These are phyloP conservation scores for Prunella strophiata DNA, from an alignment of 2,797 vertebrate genomes.

Conservation along the genomic window DNA sequence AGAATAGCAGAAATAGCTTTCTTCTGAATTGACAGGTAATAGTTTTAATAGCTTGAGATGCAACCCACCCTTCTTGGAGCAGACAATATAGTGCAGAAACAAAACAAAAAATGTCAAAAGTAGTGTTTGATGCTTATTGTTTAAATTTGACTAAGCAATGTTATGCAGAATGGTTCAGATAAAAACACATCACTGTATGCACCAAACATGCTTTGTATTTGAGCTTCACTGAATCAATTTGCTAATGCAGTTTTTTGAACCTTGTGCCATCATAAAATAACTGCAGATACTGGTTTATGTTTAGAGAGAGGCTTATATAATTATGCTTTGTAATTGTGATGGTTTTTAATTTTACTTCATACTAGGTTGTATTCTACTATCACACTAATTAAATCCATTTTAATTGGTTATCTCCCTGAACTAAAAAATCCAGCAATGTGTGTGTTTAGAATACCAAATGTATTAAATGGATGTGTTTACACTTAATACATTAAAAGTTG, in stretches of 20 bases:
- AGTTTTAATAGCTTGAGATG: not conserved
- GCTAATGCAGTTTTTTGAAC: not conserved
- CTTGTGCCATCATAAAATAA: not conserved
- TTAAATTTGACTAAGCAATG: not conserved
- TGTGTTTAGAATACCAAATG: constrained; percentile 44
- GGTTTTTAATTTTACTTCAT: constrained; percentile 36
- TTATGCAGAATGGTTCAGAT: not conserved
- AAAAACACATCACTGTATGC: not conserved
- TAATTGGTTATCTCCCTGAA: constrained; percentile 30
- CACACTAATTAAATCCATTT: constrained; percentile 41
- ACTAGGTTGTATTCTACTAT: not conserved
- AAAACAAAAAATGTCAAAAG: not conserved
- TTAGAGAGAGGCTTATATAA: constrained; percentile 22
- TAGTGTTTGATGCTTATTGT: not conserved
- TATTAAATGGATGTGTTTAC: constrained; percentile 10
- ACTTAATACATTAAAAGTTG: constrained; percentile 19
- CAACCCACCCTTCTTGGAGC: not conserved
- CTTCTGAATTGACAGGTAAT: not conserved
- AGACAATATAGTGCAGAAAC: not conserved
- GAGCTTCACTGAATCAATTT: not conserved
- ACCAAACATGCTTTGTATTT: not conserved
- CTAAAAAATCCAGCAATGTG: constrained; percentile 3
- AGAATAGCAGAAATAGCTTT: not conserved
- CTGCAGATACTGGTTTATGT: not conserved
- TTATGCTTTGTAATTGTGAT: constrained; percentile 10